Evolutionary conservation across 2,113 vertebrate species (phyloP).

Genomic region (Hippoglossus stenolepis): DNA sequence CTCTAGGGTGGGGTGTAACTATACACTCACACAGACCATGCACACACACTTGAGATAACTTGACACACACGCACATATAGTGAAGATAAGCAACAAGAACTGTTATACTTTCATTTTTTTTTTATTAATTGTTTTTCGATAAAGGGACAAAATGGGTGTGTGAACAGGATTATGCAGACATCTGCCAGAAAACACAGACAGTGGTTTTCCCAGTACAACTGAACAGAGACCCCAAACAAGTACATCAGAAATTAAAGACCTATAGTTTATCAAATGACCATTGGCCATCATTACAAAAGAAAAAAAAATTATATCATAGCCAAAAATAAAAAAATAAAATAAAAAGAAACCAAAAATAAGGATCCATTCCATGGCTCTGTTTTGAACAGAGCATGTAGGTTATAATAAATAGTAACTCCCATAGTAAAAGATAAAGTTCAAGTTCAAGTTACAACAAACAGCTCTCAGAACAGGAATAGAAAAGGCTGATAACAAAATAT

Average conservation of each 20-base stretch:
- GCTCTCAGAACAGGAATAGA: slow-evolving; percentile 99
- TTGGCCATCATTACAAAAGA: slow-evolving; percentile 93
- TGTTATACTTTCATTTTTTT: slow-evolving; percentile 91
- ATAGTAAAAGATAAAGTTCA: slow-evolving; percentile 99
- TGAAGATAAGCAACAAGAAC: slow-evolving; percentile 83
- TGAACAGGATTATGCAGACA: slow-evolving; percentile 99
- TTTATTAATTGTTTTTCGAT: slow-evolving; percentile 98
- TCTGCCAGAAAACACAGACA: slow-evolving; percentile 99
- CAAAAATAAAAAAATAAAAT: slow-evolving; percentile 77
- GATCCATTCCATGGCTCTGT: slow-evolving; percentile 94
- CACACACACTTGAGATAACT: slow-evolving; percentile 30
- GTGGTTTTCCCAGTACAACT: slow-evolving; percentile 99
- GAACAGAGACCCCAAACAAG: slow-evolving; percentile 99
- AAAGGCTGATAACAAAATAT: slow-evolving; percentile 99
- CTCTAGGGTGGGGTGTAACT: not conserved
- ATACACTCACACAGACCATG: slow-evolving; percentile 14
- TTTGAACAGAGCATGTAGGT: slow-evolving; percentile 97
- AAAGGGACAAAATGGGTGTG: slow-evolving; percentile 99
- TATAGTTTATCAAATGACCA: slow-evolving; percentile 94
- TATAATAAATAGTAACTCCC: slow-evolving; percentile 99
- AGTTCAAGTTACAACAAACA: slow-evolving; percentile 99
- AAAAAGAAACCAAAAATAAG: slow-evolving; percentile 86
- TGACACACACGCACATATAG: slow-evolving; percentile 51
- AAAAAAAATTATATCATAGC: slow-evolving; percentile 75
- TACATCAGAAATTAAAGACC: slow-evolving; percentile 90